Evolutionary conservation across 2,113 vertebrate species (phyloP).

Genomic region (Apeltes quadracus): DNA sequence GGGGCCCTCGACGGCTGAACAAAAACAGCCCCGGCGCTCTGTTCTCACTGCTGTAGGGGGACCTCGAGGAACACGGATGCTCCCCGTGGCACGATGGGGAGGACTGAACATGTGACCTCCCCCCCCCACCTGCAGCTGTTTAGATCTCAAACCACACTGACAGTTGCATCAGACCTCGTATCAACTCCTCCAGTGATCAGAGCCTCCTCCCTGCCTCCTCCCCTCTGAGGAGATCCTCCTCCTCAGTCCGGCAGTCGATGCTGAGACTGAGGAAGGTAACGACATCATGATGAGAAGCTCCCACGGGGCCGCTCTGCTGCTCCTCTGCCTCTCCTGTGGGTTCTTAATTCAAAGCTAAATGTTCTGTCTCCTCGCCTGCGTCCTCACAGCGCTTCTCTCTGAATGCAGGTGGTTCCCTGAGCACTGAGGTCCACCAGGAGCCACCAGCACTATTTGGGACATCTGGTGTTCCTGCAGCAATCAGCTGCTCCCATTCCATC

Average conservation of each 20-base stretch:
- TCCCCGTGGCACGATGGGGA: neutral
- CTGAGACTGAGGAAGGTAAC: constrained; percentile 8
- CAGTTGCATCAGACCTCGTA: neutral
- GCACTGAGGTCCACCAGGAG: constrained; percentile 41
- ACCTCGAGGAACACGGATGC: neutral
- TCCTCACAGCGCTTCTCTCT: constrained; percentile 5
- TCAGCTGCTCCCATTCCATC: constrained; percentile 49
- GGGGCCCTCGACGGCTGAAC: neutral
- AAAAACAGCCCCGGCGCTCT: neutral
- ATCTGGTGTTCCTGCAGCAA: neutral
- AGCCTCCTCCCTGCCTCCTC: constrained; percentile 27
- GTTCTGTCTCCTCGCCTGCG: neutral
- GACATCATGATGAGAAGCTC: constrained; percentile 25
- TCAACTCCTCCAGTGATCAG: too few relatives aligned
- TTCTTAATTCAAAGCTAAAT: neutral
- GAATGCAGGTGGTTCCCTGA: constrained; percentile 41
- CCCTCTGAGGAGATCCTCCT: neutral
- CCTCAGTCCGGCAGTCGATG: constrained; percentile 15
- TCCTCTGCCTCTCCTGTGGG: constrained; percentile 45
- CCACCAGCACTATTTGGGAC: constrained; percentile 35
- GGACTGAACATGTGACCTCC: neutral
- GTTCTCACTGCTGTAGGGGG: neutral
- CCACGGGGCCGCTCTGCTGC: constrained; percentile 18
- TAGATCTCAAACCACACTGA: neutral
- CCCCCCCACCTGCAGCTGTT: neutral